phyloP scores from a whole-genome alignment of 92 coral and sea anemone genomes.

The Epizoanthus rinbou region DNA sequence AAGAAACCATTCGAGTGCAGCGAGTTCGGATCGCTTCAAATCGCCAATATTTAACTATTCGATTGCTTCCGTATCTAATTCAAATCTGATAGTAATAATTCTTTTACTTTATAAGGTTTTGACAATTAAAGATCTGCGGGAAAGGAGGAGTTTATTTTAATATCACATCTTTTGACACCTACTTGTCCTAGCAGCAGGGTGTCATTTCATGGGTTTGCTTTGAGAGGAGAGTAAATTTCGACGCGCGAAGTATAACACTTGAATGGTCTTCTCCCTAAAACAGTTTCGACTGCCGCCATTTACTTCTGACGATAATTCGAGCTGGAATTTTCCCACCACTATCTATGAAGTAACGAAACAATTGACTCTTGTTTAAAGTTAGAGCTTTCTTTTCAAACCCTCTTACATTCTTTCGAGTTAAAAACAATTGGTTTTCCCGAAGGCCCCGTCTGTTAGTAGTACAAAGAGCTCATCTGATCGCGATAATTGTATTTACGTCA shows the following conservation, averaged over 20 bases:
- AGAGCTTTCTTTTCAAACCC: slow-evolving; percentile 5
- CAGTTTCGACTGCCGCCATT: neutral
- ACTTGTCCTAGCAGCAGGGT: slow-evolving; percentile 32
- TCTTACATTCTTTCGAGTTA: slow-evolving; percentile 17
- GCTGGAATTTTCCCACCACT: slow-evolving; percentile 25
- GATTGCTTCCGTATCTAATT: neutral
- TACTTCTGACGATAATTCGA: neutral
- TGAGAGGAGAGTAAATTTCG: neutral
- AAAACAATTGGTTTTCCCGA: slow-evolving; percentile 18
- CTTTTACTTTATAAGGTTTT: neutral
- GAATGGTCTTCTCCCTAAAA: neutral
- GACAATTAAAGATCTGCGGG: neutral
- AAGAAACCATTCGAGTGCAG: slow-evolving; percentile 26
- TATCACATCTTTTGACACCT: slow-evolving; percentile 39
- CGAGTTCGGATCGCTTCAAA: neutral
- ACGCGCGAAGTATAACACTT: neutral
- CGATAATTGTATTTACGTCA: slow-evolving; percentile 43
- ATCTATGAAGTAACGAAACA: slow-evolving; percentile 12
- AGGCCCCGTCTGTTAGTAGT: slow-evolving; percentile 24
- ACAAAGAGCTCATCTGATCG: slow-evolving; percentile 32
- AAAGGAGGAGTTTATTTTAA: slow-evolving; percentile 5
- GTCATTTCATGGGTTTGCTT: slow-evolving; percentile 11
- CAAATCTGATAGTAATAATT: neutral
- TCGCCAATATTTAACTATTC: neutral
- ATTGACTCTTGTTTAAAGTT: slow-evolving; percentile 9